Evolutionary conservation across 2,888 invertebrate genomes (phyloP), one percentile per base, ranked within the genome.

Genomic region (Tetragonisca angustula): DNA sequence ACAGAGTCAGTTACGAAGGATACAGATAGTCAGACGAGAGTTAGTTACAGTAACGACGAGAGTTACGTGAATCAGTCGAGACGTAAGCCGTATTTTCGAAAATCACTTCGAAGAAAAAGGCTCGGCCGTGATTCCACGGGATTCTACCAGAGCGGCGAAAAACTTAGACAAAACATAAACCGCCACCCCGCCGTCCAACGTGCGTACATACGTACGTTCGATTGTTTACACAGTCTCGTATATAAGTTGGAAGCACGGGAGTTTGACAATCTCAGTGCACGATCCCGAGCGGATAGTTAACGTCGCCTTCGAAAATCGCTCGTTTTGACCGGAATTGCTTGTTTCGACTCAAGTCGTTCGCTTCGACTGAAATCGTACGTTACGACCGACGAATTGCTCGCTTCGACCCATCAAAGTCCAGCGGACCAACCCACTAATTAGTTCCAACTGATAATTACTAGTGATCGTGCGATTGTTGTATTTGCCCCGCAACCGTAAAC

Each of bases 231-330:
- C 92, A 92, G 92, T 92, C 91, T 90, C 90, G 92, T 92, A 93
- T 94, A 94, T 94, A 94, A 94, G 92, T 90, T 92, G 92, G 92
- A 92, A 92, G 93, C 92, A 90, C 88, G 88, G 87, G 91, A 91
- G 92, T 94, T 93, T 93, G 94, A 93, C 92, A 94, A 94, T 93
- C 93, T 92, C 94, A 94, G 94, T 94, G 91, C 90, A 87, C 90
- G 86, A 91, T 91, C 89, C 86, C 90, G 89, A 88, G 88, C 87
- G 90, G 90, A 87, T 89, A 89, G 88, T 69, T 79, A 90, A 87
- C 89, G 89, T 89, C 85, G 74, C 32, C 27, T 69, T 77, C 77
- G 49, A 75, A 72, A 27, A 27, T 27, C 27, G 27, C 2, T 27
- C 27, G 27, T 27, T 27, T 27, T 27, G 27, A 2, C 27, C 27